Evolutionary conservation across 2,888 invertebrate genomes (phyloP), one percentile per base, ranked within the genome.

Genomic region (Eristalis tenax): DNA sequence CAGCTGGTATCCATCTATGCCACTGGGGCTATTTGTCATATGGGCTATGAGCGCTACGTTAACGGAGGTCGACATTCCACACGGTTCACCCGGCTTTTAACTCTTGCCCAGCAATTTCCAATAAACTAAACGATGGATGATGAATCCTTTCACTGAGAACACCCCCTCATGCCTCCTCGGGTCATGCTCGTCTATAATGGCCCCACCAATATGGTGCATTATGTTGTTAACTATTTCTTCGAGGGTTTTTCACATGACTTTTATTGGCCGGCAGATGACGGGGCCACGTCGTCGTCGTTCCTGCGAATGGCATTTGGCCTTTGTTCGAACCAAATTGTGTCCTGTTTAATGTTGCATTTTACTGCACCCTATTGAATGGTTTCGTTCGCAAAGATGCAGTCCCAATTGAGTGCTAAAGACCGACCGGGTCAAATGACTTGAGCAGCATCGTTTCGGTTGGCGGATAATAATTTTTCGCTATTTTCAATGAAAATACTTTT

Each of bases 331-430:
- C 83, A 77, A 3, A 50, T 74, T 78, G 70, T 78, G 70, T 76
- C 59, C 83, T 80, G 87, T 26, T 87, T 87, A 83, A 87, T 80
- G 87, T 87, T 87, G 87, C 87, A 83, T 83, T 87, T 87, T 87
- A 87, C 83, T 83, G 28, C 68, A 68, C 40, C 40, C 66, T 76
- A 87, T 83, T 83, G 83, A 87, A 83, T 71, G 79, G 59, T 28
- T 28, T 63, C 66, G 86, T 40, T 26, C 18, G 26, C 79, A 83
- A 87, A 83, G 83, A 87, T 69, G 73, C 79, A 76, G 43, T 75
- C 68, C 65, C 61, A 57, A 66, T 66, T 63, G 35, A 77, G 65
- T 74, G 32, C 74, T 56, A 75, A 82, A 74, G 75, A 26, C 75
- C 56, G 59, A 61, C 63, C 11, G 74, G 83, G 35, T 61, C 23